Percentiles rank a stretch among this genome's conserved stretches.
Evolutionary conservation across 1,140 invertebrate genomes (phyloP).

Genomic region (Heliothis virescens): DNA sequence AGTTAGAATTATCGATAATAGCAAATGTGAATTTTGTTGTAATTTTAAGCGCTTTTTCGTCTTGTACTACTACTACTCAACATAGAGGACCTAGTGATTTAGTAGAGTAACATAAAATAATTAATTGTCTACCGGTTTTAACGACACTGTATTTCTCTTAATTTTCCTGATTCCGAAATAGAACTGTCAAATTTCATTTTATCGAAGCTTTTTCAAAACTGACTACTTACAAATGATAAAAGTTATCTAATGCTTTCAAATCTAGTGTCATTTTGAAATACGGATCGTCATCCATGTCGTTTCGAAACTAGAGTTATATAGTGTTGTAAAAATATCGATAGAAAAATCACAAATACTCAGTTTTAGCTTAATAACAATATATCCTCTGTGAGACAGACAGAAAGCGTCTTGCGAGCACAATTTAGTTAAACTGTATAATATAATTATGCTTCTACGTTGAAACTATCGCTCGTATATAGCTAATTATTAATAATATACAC

Average conservation of each 20-base stretch:
- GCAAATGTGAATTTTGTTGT: conserved; percentile 48
- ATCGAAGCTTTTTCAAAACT: too few species aligned
- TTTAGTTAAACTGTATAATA: conserved; percentile 60
- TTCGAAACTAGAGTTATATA: background rate
- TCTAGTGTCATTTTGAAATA: too few species aligned
- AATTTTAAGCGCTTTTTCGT: conserved; percentile 39
- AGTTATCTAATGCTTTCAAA: too few species aligned
- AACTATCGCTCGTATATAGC: conserved; percentile 18
- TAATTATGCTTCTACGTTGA: conserved; percentile 44
- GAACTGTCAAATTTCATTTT: too few species aligned
- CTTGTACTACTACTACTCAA: conserved; percentile 36
- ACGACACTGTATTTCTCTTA: background rate
- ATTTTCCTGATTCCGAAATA: background rate
- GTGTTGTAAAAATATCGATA: conserved; percentile 7
- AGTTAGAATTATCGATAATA: conserved; percentile 33
- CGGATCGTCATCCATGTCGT: background rate
- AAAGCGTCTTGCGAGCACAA: conserved; percentile 60
- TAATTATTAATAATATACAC: background rate
- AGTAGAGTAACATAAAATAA: background rate
- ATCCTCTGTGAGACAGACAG: conserved; percentile 14
- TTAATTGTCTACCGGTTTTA: background rate
- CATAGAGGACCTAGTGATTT: conserved; percentile 18
- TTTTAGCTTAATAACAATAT: conserved; percentile 24
- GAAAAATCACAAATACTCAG: conserved; percentile 40
- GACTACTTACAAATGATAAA: too few species aligned